Evolutionary conservation across 2,797 vertebrate genomes (phyloP), one percentile per base, ranked within the genome.

Genomic region (Schizothorax lantsangensis): DNA sequence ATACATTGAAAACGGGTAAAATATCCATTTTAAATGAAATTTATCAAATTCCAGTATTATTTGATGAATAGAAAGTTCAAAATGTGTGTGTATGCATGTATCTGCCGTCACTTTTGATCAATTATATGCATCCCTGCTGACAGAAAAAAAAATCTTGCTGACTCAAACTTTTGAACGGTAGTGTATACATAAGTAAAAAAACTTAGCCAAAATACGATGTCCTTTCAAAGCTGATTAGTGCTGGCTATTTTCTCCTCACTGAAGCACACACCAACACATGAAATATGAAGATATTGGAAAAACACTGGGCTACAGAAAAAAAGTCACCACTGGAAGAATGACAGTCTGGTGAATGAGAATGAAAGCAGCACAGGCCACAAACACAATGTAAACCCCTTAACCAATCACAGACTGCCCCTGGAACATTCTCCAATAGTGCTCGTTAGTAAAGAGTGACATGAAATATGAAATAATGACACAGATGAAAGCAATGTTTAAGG

Each of bases 381-480:
- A 80, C 52, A 80, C 77, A 62, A 71, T 73, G 12, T 40, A 47
- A 73, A 40, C 10, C 40, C 68, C 54, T 52, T 47, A 49, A 81
- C 38, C 64, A 64, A 47, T 62, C 30, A 80, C 66, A 85, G 68
- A 79, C 40, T 5, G 19, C 10, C 26, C 38, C 26, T 54, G 9
- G 15, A 73, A 86, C 8, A 1, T 26, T 17, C 52, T 52, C 30
- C 40, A 64, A 49, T 21, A 38, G 84, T 59, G 64, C 47, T 59
- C 33, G 12, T 79, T 71, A 74, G 45, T 64, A 81, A 40, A 64
- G 38, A 62, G 78, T 81, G 84, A 73, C 5, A 80, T 71, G 19
- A 62, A 72, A 59, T 15, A 59, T 79, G 38, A 77, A 77, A 68
- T 38, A 49, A 74, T 49, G 38, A 77, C 43, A 84, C 83, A 77